Percentiles rank a stretch among this genome's conserved stretches.
Evolutionary conservation across 2,113 vertebrate genomes (phyloP).

Genomic region (Copsychus sechellarum): DNA sequence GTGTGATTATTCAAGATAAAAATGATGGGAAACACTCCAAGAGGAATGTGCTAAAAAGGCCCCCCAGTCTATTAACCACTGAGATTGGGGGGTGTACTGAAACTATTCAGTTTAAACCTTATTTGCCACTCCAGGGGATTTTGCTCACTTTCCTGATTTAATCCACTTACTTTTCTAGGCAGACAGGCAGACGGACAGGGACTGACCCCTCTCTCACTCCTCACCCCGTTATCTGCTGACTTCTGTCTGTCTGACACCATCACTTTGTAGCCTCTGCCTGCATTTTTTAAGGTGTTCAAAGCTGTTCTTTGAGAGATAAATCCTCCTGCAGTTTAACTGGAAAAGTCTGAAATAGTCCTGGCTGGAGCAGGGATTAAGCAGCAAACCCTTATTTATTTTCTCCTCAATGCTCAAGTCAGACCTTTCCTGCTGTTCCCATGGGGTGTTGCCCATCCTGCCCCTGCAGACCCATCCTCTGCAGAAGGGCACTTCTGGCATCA

Average conservation of each 20-base stretch:
- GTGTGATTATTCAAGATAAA: slow-evolving; percentile 64
- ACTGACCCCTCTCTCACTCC: not conserved
- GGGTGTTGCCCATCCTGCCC: not conserved
- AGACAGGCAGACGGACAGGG: not conserved
- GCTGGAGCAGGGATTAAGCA: slow-evolving; percentile 6
- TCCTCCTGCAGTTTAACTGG: not conserved
- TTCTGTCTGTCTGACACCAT: not conserved
- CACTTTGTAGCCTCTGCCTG: not conserved
- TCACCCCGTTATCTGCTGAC: not conserved
- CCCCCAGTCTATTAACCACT: slow-evolving; percentile 7
- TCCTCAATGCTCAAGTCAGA: not conserved
- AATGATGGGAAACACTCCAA: slow-evolving; percentile 41
- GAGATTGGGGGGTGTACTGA: not conserved
- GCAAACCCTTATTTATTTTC: not conserved
- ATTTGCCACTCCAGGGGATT: not conserved
- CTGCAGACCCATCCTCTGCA: not conserved
- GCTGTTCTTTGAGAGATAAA: slow-evolving; percentile 30
- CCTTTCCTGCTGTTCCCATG: not conserved
- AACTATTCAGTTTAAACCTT: slow-evolving; percentile 5
- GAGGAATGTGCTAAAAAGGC: slow-evolving; percentile 17
- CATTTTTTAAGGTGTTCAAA: slow-evolving; percentile 17
- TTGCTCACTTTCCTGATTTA: slow-evolving; percentile 36
- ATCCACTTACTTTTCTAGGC: not conserved
- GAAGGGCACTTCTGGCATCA: not conserved
- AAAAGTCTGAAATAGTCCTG: not conserved